Evolutionary conservation across 2,113 vertebrate species (phyloP).

Genomic region (Mirza zaza): DNA sequence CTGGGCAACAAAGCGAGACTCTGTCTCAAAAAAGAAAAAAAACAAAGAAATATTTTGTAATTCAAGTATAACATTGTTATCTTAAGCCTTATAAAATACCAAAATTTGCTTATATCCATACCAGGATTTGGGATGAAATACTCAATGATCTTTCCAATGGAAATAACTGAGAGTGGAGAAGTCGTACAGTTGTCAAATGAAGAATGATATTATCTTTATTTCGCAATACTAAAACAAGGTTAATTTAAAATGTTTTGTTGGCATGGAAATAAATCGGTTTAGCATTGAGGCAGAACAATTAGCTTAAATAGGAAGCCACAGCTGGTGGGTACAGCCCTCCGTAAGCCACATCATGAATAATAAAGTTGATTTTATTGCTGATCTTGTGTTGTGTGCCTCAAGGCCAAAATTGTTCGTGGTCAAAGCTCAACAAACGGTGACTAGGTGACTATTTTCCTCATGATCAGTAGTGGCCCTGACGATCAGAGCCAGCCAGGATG

Average conservation of each 20-base stretch:
- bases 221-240: no score
- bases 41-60: no score
- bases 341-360: slow-evolving; percentile 52
- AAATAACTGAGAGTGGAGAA: no score
- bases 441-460: background rate
- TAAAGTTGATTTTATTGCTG: slow-evolving; percentile 25
- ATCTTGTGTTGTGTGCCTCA: background rate
- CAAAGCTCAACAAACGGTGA: background rate
- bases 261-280: background rate
- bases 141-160: no score
- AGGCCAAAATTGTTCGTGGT: background rate
- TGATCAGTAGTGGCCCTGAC: background rate
- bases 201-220: no score
- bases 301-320: slow-evolving; percentile 40
- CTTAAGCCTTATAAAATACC: no score
- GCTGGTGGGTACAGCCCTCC: background rate
- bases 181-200: no score
- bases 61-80: no score
- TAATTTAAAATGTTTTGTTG: background rate
- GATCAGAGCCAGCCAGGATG: background rate
- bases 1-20: no score
- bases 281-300: background rate
- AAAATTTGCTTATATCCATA: no score
- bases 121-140: no score
- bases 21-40: no score